A percentile compares a stretch with the other conserved stretches of the same genome.
These are phyloP conservation scores for Hoplostethus mediterraneus DNA, from an alignment of 2,797 vertebrate genomes.

Conservation along the genomic window DNA sequence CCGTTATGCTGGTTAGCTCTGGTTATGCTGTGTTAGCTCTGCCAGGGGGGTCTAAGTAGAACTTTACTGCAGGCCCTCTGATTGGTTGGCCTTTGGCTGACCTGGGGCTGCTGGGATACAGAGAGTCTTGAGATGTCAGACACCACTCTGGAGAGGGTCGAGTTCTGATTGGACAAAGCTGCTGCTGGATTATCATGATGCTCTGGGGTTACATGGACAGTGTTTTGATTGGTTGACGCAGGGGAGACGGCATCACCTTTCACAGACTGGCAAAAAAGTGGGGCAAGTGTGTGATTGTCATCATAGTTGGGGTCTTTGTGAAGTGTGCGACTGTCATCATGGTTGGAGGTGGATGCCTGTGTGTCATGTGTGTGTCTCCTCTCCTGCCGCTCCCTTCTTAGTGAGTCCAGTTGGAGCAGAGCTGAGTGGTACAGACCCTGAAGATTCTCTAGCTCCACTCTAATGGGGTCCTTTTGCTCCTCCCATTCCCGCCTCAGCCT, in stretches of 20 bases:
- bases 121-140: constrained; percentile 64
- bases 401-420: constrained; percentile 23
- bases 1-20: constrained; percentile 58
- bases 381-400: constrained; percentile 3
- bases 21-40: constrained; percentile 33
- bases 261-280: constrained; percentile 43
- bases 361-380: constrained; percentile 11
- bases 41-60: constrained; percentile 67
- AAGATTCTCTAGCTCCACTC: not conserved
- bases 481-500: not conserved
- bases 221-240: constrained; percentile 11
- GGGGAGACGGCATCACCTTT: constrained; percentile 10
- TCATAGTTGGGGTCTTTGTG: constrained; percentile 2
- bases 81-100: constrained; percentile 78
- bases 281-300: constrained; percentile 46
- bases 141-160: constrained; percentile 38
- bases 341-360: constrained; percentile 1
- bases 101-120: constrained; percentile 57
- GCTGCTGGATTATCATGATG: constrained; percentile 29
- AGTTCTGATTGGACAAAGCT: constrained; percentile 20
- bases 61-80: constrained; percentile 54
- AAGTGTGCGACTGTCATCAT: constrained; percentile 13
- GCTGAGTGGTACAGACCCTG: not conserved
- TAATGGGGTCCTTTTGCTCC: not conserved
- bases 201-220: constrained; percentile 39